Conservation (phyloP, 2,888 invertebrate genomes). For the Parnassius glacialis region DNA sequence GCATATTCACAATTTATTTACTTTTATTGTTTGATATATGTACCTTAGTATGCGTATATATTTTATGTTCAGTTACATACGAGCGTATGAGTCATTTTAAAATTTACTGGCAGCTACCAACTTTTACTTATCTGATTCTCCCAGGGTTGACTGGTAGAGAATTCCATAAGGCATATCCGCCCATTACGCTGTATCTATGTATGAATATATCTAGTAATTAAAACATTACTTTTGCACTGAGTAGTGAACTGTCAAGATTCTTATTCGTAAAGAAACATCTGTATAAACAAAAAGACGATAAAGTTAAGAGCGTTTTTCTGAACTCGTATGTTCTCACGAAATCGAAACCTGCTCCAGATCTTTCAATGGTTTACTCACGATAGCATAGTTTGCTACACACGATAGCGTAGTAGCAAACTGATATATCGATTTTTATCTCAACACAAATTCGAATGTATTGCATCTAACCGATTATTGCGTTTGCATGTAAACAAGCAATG, state of each 20-base stretch:
- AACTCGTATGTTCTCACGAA: constrained; percentile 15
- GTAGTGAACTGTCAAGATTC: not conserved
- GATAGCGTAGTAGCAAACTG: constrained; percentile 7
- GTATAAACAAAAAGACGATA: not conserved
- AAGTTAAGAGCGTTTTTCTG: constrained; percentile 1
- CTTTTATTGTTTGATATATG: no score
- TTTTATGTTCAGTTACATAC: no score
- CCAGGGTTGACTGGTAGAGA: no score
- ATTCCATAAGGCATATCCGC: no score
- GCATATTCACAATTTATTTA: no score
- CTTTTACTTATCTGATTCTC: no score
- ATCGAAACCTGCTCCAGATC: constrained; percentile 18
- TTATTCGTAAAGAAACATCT: not conserved
- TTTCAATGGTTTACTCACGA: constrained; percentile 5
- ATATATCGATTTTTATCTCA: constrained; percentile 18
- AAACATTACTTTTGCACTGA: no score
- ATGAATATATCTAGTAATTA: no score
- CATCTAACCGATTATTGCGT: not conserved
- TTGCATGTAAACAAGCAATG: constrained; percentile 1
- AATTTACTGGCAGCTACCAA: no score
- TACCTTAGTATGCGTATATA: no score
- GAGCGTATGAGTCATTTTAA: no score
- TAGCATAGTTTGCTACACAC: not conserved
- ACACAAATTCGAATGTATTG: constrained; percentile 7
- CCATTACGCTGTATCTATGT: no score